Evolutionary conservation across 2,888 invertebrate species (phyloP), one percentile per base, ranked within the genome.

Genomic region (Polydrusus cervinus): DNA sequence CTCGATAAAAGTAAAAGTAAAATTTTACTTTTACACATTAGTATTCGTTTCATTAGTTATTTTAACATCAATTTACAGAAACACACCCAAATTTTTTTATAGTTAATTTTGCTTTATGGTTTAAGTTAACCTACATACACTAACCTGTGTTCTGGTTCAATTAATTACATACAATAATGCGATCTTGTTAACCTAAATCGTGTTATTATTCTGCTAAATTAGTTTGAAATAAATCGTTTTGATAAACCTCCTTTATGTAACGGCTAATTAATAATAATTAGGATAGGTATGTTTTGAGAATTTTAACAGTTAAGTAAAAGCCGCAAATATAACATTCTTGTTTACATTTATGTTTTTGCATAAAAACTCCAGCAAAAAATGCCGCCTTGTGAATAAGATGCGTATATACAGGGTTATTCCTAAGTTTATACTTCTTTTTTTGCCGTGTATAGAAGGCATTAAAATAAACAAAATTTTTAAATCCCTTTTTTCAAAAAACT

Each of bases 1-100:
- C 38, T 10, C 38, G 57, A 16, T 38, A 60, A 60, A 60, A 60
- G 57, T 60, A 60, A 60, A 60, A 60, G 57, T 60, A 18, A 60
- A 60, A 25, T 38, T 14, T 38, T 40, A 38, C 38, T 34, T 60
- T 38, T 60, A n/a, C 7, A 57, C 57, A 40, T 55, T 53, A 30
- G 53, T 25, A 53, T 53, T 16, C 13, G n/a, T 1, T 53, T 30
- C 53, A 53, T 53, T 53, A 20, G 25, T 53, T 30, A 25, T 51
- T 51, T 51, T 20, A 13, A 9, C 11, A 20, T 11, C 20, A 51
- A 47, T 14, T 47, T 16, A 16, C 16, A 16, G 3, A 14, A 51
- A 51, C 51, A 51, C 51, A 20, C 51, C 51, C 18, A 49, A 43
- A 49, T 3, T 16, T 49, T 16, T 49, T 49, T 16, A 16, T 51